Evolutionary conservation across 2,113 vertebrate genomes (phyloP).

Genomic region (Hypomesus transpacificus): DNA sequence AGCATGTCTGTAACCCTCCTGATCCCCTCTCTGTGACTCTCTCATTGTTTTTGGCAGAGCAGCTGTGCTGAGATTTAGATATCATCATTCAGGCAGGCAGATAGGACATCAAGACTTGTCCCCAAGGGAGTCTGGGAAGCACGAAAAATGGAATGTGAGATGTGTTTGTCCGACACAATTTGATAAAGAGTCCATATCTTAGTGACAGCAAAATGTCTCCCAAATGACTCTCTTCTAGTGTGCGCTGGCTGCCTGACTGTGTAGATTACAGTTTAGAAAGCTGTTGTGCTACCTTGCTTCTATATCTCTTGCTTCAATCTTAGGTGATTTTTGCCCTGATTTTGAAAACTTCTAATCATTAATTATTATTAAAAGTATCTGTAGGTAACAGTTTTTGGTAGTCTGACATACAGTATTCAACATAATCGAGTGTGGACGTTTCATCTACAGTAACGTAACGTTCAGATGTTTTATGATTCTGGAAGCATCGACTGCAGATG

Average conservation of each 20-base stretch:
- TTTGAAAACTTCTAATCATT: neutral
- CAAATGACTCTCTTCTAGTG: conserved; percentile 27
- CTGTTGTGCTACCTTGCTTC: conserved; percentile 15
- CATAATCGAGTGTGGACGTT: neutral
- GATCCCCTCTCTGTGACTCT: conserved; percentile 42
- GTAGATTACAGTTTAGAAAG: conserved; percentile 34
- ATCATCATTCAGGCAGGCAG: conserved; percentile 70
- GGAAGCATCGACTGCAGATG: neutral
- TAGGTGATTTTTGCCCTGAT: neutral
- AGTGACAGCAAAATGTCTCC: conserved; percentile 56
- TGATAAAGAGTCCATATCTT: conserved; percentile 56
- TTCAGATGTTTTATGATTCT: conserved; percentile 6
- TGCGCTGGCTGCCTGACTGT: conserved; percentile 17
- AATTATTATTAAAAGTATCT: neutral
- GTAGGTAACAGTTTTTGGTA: conserved; percentile 1
- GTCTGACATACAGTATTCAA: neutral
- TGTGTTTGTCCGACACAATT: conserved; percentile 52
- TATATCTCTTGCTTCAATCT: conserved; percentile 18
- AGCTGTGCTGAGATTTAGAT: conserved; percentile 71
- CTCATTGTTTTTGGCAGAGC: conserved; percentile 61
- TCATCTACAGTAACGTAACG: neutral
- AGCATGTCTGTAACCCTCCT: conserved; percentile 36
- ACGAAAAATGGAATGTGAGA: conserved; percentile 47
- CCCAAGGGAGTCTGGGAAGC: conserved; percentile 51
- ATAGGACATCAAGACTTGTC: conserved; percentile 61